Evolutionary conservation across 2,888 invertebrate species (phyloP), one percentile per base, ranked within the genome.

Genomic region (Sturmia bella): DNA sequence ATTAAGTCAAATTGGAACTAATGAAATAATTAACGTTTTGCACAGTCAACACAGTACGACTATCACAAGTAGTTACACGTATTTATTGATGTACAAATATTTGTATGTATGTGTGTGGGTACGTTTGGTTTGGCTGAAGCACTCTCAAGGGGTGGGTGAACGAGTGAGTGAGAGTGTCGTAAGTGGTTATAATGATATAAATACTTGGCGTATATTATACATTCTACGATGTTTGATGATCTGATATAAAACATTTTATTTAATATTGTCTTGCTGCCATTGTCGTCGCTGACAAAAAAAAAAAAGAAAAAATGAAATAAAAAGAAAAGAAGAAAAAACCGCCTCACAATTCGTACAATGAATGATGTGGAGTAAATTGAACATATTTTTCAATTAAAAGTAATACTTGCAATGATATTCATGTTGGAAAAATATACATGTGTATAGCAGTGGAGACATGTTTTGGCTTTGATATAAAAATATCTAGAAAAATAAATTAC

Each of bases 321-420:
- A 52, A 5, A 5, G n/a, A n/a, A 6, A 32, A 32, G 3, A 45
- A 66, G 50, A 12, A 21, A 12, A 69, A 70, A 70, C 45, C 61
- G 54, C 48, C 21, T 41, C 50, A 52, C 52, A 63, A 54, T 45
- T 73, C 37, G 64, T 72, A 59, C 57, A 45, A 54, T 48, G 17
- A 68, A 57, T 32, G 45, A 66, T 75, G 75, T 64, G 69, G 39
- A 80, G 64, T 80, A 66, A 80, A 80, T 76, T 76, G 66, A 76
- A 72, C 66, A 80, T 76, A 72, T 76, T 75, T 80, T 45, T 75
- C 75, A 80, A 80, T 80, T 80, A 72, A 76, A 80, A 75, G 48
- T 19, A 19, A 80, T 80, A 69, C n/a, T n/a, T n/a, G n/a, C 66
- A 64, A 74, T 43, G 21, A 48, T 50, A 63, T 43, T 76, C 68